Percentiles rank a stretch among this genome's conserved stretches.
Conservation (phyloP, 2,113 vertebrate species). For the Rhineura floridana region DNA sequence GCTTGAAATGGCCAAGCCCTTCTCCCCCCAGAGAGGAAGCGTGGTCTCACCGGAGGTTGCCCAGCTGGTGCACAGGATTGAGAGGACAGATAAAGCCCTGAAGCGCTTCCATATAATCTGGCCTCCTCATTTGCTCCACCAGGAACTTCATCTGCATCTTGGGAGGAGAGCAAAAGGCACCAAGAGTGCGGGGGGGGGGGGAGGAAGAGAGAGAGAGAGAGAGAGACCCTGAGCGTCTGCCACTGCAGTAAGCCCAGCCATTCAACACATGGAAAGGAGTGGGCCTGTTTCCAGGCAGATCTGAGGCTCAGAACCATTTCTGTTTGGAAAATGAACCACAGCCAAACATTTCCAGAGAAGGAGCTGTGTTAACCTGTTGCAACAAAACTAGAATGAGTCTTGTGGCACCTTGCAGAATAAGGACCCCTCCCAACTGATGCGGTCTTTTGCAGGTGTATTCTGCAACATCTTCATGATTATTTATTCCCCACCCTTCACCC, state of each 20-base stretch:
- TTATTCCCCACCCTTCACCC: no score
- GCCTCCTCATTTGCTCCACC: slow-evolving; percentile 83
- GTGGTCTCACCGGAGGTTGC: slow-evolving; percentile 74
- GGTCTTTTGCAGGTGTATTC: no score
- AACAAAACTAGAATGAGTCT: no score
- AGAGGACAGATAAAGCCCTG: slow-evolving; percentile 82
- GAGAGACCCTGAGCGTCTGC: neutral
- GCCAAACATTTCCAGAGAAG: no score
- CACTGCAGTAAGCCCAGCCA: neutral
- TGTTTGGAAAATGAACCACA: no score
- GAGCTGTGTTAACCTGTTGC: no score
- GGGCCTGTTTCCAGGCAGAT: neutral
- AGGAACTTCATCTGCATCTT: slow-evolving; percentile 85
- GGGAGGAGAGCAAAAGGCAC: neutral
- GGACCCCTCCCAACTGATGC: no score
- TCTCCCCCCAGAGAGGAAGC: neutral
- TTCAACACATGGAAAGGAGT: neutral
- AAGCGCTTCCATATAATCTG: slow-evolving; percentile 83
- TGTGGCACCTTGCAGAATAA: no score
- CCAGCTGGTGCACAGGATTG: slow-evolving; percentile 82
- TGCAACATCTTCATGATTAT: no score
- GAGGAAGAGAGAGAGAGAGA: neutral
- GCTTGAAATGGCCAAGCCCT: neutral
- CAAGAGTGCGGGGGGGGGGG: no score
- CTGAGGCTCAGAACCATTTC: neutral